Base-by-base conservation (phyloP, 2,888 invertebrate species). In the Acleris literana region DNA sequence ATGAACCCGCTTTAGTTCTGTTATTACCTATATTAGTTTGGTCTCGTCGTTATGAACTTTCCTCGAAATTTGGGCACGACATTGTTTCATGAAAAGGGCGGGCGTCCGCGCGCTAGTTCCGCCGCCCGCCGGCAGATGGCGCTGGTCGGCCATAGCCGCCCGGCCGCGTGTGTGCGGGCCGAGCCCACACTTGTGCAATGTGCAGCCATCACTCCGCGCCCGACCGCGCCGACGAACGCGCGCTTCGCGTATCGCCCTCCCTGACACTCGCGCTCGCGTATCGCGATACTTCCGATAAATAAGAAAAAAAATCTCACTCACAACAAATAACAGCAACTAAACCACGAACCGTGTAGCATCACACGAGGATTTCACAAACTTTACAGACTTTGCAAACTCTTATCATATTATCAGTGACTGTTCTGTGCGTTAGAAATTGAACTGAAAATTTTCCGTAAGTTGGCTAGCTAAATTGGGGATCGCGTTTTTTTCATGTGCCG, bases 401-500 rank as follows among this genome's bases (percentile, higher is more conserved):
- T 82, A 83, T 82, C 79, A 80, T 84, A 86, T 82, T 84, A 86
- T 82, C 86, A 85, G 86, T 87, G 87, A 86, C 83, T 78, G 80
- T 86, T 84, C 79, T 78, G 80, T 70, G 68, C 76, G 69, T 72
- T 74, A 74, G 74, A 75, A 75, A 70, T 72, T 73, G 25, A 58
- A 48, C 60, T 61, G 20, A 44, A 46, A 39, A 44, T 60, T 51
- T 56, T 55, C 56, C 49, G 59, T 52, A 33, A 86, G 84, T 79
- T 80, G 79, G 87, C 86, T 85, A 77, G 89, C 92, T 92, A 92
- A 92, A 92, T 92, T 85, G 88, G 91, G 87, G 85, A 75, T 86
- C 90, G 91, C 91, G 82, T 90, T 90, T 90, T 88, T 92, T 92
- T 89, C 92, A 92, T 92, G 92, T 92, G 92, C 91, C 83, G 92